These are phyloP conservation scores for Vimba vimba DNA, from an alignment of 2,113 vertebrate genomes.

Conservation along the genomic window DNA sequence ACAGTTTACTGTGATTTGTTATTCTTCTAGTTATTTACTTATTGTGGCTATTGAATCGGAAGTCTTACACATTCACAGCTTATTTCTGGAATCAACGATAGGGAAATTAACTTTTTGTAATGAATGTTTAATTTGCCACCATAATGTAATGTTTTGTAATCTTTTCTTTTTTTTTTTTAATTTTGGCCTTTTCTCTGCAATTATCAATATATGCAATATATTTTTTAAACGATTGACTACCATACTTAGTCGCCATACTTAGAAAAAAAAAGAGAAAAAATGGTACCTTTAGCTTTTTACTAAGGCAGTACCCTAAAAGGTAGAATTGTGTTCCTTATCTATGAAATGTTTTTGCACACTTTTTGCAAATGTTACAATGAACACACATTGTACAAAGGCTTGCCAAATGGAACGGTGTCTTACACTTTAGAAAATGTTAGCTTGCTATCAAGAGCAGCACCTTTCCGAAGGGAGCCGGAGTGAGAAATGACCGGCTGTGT, in stretches of 20 bases:
- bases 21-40: neutral
- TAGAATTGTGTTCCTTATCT: too few relatives aligned
- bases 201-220: neutral
- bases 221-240: neutral
- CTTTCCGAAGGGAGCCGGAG: conserved; percentile 26
- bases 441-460: conserved; percentile 43
- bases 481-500: conserved; percentile 46
- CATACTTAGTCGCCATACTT: neutral
- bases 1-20: neutral
- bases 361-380: neutral
- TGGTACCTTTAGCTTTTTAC: too few relatives aligned
- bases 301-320: too few relatives aligned
- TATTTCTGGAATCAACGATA: too few relatives aligned
- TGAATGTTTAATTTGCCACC: neutral
- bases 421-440: conserved; percentile 48
- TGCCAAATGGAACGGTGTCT: conserved; percentile 30
- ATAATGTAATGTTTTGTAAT: neutral
- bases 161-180: neutral
- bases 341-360: neutral
- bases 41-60: neutral
- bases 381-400: neutral
- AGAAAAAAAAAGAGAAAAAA: too few relatives aligned
- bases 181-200: neutral
- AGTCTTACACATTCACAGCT: neutral
- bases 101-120: neutral